Conservation (phyloP, 2,113 vertebrate species). For the Maccullochella peelii region DNA sequence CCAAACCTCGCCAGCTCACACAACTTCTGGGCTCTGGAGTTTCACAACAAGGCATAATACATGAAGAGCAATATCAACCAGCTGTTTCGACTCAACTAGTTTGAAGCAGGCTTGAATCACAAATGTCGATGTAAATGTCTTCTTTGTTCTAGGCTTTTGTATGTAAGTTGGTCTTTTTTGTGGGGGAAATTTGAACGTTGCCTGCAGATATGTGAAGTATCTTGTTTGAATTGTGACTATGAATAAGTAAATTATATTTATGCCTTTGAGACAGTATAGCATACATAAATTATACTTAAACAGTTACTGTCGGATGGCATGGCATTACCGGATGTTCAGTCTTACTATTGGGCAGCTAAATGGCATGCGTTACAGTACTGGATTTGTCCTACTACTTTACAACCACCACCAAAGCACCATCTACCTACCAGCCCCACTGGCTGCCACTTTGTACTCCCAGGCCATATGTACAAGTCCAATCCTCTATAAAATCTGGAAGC, state of each 20-base stretch:
- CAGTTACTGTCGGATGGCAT: background rate
- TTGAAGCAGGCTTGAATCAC: background rate
- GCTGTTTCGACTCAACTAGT: slow-evolving; percentile 3
- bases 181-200: background rate
- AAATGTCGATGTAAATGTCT: background rate
- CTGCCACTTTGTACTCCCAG: no score
- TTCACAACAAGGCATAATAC: background rate
- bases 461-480: no score
- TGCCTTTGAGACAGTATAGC: background rate
- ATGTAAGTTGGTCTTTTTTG: background rate
- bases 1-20: slow-evolving; percentile 44
- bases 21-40: slow-evolving; percentile 58
- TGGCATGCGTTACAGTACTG: background rate
- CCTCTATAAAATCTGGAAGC: no score
- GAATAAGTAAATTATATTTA: background rate
- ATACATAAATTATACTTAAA: background rate
- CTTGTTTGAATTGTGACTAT: background rate
- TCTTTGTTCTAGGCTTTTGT: background rate
- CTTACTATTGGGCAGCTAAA: background rate
- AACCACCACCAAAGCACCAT: background rate
- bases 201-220: background rate
- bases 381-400: background rate
- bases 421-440: no score
- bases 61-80: slow-evolving; percentile 24
- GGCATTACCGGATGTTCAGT: background rate